Evolutionary conservation across 2,113 vertebrate genomes (phyloP), one percentile per base, ranked within the genome.

Genomic region (Hemicordylus capensis): DNA sequence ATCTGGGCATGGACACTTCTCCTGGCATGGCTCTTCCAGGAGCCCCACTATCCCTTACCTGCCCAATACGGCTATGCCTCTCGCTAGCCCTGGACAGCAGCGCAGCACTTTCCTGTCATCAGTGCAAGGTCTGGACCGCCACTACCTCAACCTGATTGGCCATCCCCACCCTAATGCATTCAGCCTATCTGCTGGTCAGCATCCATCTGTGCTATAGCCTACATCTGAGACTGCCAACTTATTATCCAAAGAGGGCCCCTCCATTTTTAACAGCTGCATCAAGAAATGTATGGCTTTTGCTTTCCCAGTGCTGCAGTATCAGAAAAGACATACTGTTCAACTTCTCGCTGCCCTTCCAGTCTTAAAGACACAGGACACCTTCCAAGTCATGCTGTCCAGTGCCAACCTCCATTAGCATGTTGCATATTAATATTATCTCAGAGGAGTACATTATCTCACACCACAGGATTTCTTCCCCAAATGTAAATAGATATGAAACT

Each of bases 61-160:
- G 76, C 82, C 95, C 9, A 90, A 91, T 85, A 20, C 97, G 1
- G 81, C 96, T 1, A 95, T 98, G 87, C 96, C 97, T 9, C 93
- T 97, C 4, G 83, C 96, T 44, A 95, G 96, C 87, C 96, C 97
- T 6, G 93, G 97, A 4, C 98, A 97, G 91, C 98, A 97, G 91
- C 98, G 98, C 94, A 94, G 95, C 83, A 96, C 97, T 74, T 98
- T 98, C 94, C 93, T 98, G 91, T 96, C 97, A 22, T 97, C 97
- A 0, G 97, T 98, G 89, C 98, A 98, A 91, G 96, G 98, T 90
- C 97, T 98, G 81, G 98, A 98, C 92, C 97, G 98, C 83, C 98
- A 98, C 90, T 99, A 98, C 90, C 96, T 99, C 92, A 98, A 97
- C 95, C 96, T 99, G 34, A 94, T 99, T 73, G 97, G 98, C 51